Evolutionary conservation across 2,797 vertebrate species (phyloP).

Genomic region (Mallotus villosus): DNA sequence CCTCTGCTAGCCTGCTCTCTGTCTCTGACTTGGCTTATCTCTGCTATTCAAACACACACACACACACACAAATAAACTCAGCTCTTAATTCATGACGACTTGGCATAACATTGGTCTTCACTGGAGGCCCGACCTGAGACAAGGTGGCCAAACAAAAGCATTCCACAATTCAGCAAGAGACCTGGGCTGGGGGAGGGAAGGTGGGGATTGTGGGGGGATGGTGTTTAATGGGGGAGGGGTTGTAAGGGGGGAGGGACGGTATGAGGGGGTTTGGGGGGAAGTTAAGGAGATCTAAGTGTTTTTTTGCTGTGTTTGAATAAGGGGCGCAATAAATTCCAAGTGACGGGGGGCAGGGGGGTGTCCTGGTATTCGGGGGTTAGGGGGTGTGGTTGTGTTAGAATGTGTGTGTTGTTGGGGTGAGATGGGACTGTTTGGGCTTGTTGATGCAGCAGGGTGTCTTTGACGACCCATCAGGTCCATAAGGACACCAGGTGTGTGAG

Average conservation of each 20-base stretch:
- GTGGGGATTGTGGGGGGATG: not conserved
- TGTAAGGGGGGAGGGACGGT: not conserved
- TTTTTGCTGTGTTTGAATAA: slow-evolving; percentile 15
- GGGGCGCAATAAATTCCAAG: slow-evolving; percentile 26
- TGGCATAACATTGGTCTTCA: slow-evolving; percentile 1
- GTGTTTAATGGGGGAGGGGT: not conserved
- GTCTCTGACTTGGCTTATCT: not conserved
- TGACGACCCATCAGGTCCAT: too few species aligned
- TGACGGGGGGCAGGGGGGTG: not conserved
- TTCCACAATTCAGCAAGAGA: slow-evolving; percentile 1
- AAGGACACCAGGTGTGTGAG: not conserved
- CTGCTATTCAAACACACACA: not conserved
- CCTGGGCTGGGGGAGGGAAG: not conserved
- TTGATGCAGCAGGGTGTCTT: too few species aligned
- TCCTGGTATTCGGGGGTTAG: not conserved
- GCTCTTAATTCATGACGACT: not conserved
- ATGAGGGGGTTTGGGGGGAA: not conserved
- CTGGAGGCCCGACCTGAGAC: not conserved
- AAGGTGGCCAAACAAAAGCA: not conserved
- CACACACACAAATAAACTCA: slow-evolving; percentile 2
- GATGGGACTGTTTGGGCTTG: too few species aligned
- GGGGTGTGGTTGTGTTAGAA: not conserved
- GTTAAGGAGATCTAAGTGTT: not conserved
- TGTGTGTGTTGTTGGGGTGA: not conserved
- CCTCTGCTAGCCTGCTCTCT: not conserved